Evolutionary conservation across 2,113 vertebrate genomes (phyloP).

Genomic region (Oryzias woworae): DNA sequence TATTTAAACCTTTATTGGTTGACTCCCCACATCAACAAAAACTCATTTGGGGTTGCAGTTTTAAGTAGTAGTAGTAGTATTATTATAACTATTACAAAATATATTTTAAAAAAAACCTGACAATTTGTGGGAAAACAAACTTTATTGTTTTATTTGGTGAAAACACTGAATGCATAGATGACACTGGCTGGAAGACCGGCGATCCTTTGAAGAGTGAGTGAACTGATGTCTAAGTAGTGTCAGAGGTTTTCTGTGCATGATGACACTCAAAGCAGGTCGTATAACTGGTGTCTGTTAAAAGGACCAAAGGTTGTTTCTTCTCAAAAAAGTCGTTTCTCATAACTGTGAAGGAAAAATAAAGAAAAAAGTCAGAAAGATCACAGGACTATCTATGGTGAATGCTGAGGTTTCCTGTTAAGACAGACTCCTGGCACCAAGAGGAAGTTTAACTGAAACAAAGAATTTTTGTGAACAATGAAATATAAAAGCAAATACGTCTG

Average conservation of each 20-base stretch:
- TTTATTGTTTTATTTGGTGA: conserved; percentile 45
- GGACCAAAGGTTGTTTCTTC: conserved; percentile 20
- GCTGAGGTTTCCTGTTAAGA: conserved; percentile 32
- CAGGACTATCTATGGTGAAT: conserved; percentile 12
- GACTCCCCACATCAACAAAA: no score
- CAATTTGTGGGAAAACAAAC: conserved; percentile 44
- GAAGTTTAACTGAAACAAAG: conserved; percentile 41
- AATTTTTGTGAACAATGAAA: conserved; percentile 7
- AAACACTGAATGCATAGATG: conserved; percentile 56
- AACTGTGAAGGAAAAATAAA: conserved; percentile 74
- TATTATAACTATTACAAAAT: neutral
- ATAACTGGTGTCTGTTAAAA: conserved; percentile 29
- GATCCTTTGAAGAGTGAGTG: conserved; percentile 27
- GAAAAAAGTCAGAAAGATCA: conserved; percentile 14
- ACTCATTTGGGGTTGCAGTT: no score
- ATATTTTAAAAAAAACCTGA: neutral
- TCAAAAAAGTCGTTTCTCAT: conserved; percentile 97
- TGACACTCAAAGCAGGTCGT: neutral
- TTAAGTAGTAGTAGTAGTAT: no score
- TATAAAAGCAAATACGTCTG: conserved; percentile 14
- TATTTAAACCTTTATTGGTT: no score
- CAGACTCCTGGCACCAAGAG: conserved; percentile 9
- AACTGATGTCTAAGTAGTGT: neutral
- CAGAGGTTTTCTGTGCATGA: neutral
- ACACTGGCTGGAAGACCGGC: conserved; percentile 59